Base-by-base conservation (phyloP, 2,888 invertebrate genomes). In the Lathronympha strigana region DNA sequence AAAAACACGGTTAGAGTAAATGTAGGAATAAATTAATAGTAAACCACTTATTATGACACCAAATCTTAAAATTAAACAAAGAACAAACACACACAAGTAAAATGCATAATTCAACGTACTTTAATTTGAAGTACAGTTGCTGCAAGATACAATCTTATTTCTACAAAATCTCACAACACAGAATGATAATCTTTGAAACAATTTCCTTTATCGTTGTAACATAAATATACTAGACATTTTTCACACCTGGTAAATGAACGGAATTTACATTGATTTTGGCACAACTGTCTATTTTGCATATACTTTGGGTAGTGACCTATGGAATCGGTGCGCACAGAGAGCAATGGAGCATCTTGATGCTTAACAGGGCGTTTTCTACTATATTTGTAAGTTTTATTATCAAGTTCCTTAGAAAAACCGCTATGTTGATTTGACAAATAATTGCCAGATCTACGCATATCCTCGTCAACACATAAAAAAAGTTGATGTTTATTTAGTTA, bases 201-300 rank as follows among this genome's bases (percentile, higher is more conserved):
- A 15, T 49, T 49, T 2, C 25, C 4, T 49, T 49, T 49, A 5
- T 49, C 49, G 15, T 49, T 25, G 15, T 21, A 25, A 25, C 25
- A 49, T 2, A 49, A 25, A 15, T 25, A 25, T 4, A 49, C 49
- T 0, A 1, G 1, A 8, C 25, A 49, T 15, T 25, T 49, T 15
- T 49, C 49, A 25, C 49, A 49, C 6, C 13, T 15, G n/a, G 25
- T 25, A 11, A 25, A 49, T 8, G 49, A 49, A n/a, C 49, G n/a
- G 15, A 21, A 49, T 5, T 2, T 25, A 1, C n/a, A n/a, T 4
- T 15, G 1, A 15, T 49, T 49, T 15, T 49, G 5, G 8, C 49
- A 25, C 23, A 49, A 15, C 25, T 25, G 15, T 4, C 25, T 21
- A 0, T 45, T 45, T 2, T 45, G 21, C 21, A 8, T 23, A 19